These are phyloP conservation scores for Calliopum simillimum DNA, from an alignment of 2,888 invertebrate genomes.

Conservation along the genomic window DNA sequence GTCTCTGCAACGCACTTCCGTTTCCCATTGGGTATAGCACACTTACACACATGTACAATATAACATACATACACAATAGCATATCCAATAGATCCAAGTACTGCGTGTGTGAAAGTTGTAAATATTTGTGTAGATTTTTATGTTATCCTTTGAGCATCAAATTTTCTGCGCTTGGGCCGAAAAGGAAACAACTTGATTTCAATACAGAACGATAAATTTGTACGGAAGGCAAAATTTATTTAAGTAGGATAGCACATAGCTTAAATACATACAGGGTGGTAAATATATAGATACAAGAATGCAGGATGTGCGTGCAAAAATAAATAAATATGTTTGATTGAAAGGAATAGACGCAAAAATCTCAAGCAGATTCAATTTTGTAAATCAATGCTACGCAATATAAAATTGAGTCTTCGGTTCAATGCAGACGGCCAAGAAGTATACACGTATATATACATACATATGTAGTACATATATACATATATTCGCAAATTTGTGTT, in stretches of 20 bases:
- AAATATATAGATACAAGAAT: too few relatives aligned
- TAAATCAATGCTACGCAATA: background rate
- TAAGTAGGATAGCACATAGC: background rate
- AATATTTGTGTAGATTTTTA: slow-evolving; percentile 8
- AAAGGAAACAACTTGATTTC: slow-evolving; percentile 21
- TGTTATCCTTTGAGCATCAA: background rate
- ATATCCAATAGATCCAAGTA: too few relatives aligned
- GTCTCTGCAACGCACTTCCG: too few relatives aligned
- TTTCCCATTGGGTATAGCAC: too few relatives aligned
- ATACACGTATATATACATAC: too few relatives aligned
- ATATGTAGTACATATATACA: too few relatives aligned
- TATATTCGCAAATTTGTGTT: too few relatives aligned
- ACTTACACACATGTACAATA: too few relatives aligned
- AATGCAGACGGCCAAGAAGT: too few relatives aligned
- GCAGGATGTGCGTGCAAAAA: slow-evolving; percentile 3
- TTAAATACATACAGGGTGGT: too few relatives aligned
- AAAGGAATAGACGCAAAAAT: background rate
- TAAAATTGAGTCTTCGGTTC: too few relatives aligned
- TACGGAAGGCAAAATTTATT: background rate
- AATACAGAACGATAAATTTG: background rate
- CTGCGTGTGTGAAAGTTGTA: background rate
- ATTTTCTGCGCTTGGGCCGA: background rate
- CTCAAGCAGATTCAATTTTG: background rate
- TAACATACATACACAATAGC: too few relatives aligned
- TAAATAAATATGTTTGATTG: background rate